These are phyloP conservation scores for Holothuria scabra DNA, from an alignment of 53 echinoderm and acorn worm species.

Conservation along the genomic window DNA sequence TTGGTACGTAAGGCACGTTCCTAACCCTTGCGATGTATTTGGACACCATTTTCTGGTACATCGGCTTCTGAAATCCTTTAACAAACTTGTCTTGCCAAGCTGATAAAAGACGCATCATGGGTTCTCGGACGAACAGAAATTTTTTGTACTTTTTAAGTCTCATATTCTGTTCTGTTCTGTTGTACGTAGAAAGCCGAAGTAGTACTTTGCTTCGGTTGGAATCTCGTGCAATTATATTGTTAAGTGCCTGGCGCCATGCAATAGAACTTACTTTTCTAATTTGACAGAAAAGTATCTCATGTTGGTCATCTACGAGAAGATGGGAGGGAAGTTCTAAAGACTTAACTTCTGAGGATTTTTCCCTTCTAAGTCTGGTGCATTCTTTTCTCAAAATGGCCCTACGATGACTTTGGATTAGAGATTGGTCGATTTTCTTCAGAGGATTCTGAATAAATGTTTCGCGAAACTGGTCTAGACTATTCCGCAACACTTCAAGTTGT, in stretches of 20 bases:
- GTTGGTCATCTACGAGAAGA: slow-evolving; percentile 59
- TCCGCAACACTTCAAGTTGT: background rate
- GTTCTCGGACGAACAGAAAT: slow-evolving; percentile 74
- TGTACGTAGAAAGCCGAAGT: slow-evolving; percentile 46
- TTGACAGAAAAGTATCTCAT: slow-evolving; percentile 62
- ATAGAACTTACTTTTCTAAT: slow-evolving; percentile 67
- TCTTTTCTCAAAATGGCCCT: background rate
- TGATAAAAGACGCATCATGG: slow-evolving; percentile 59
- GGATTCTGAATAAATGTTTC: background rate
- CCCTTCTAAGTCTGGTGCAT: background rate
- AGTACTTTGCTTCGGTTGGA: background rate
- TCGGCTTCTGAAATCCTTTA: slow-evolving; percentile 28
- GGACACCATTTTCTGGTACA: slow-evolving; percentile 45
- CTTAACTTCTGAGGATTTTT: background rate
- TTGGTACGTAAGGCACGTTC: background rate
- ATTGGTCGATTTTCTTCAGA: background rate
- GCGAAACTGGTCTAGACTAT: background rate
- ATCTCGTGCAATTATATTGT: slow-evolving; percentile 25
- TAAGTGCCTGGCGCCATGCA: slow-evolving; percentile 51
- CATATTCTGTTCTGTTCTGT: slow-evolving; percentile 24
- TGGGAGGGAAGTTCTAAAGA: slow-evolving; percentile 12
- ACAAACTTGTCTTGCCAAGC: slow-evolving; percentile 73
- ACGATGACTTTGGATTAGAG: background rate
- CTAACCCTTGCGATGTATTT: slow-evolving; percentile 44
- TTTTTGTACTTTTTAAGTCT: slow-evolving; percentile 51